phyloP scores from a whole-genome alignment of 2,113 vertebrate species.

The Loxodonta africana region DNA sequence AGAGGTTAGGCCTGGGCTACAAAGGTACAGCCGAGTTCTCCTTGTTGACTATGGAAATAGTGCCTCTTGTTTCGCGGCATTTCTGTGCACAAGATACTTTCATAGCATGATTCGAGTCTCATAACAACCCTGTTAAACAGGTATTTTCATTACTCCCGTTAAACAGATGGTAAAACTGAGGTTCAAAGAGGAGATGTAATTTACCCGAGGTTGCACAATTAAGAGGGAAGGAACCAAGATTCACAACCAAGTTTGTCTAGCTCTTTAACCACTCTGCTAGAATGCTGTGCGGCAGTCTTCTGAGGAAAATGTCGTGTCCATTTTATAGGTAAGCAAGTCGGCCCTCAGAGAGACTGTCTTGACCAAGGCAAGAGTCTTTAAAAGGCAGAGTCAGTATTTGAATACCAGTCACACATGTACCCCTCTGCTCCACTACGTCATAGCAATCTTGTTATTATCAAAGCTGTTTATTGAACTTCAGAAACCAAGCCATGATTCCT shows the following conservation, averaged over 20 bases:
- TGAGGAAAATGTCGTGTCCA: not conserved
- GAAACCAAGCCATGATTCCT: not conserved
- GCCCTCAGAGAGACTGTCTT: not conserved
- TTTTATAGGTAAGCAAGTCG: not conserved
- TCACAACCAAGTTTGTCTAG: not conserved
- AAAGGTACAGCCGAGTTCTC: not conserved
- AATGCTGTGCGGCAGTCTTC: not conserved
- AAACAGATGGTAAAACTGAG: conserved; percentile 50
- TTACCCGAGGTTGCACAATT: not conserved
- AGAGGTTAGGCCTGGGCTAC: not conserved
- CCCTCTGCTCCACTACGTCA: not conserved
- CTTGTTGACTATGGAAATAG: not conserved
- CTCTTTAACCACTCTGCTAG: not conserved
- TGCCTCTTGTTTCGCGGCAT: not conserved
- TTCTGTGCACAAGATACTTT: not conserved
- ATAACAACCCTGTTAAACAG: not conserved
- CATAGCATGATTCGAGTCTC: not conserved
- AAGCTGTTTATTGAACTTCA: conserved; percentile 29
- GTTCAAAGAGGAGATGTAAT: not conserved
- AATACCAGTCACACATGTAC: not conserved
- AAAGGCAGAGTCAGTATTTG: not conserved
- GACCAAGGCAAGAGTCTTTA: not conserved
- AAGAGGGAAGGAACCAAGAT: not conserved
- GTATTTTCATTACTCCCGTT: not conserved
- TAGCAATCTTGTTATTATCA: conserved; percentile 18